These are phyloP conservation scores for Rhyzopertha dominica DNA, from an alignment of 1,140 invertebrate genomes.

Conservation along the genomic window DNA sequence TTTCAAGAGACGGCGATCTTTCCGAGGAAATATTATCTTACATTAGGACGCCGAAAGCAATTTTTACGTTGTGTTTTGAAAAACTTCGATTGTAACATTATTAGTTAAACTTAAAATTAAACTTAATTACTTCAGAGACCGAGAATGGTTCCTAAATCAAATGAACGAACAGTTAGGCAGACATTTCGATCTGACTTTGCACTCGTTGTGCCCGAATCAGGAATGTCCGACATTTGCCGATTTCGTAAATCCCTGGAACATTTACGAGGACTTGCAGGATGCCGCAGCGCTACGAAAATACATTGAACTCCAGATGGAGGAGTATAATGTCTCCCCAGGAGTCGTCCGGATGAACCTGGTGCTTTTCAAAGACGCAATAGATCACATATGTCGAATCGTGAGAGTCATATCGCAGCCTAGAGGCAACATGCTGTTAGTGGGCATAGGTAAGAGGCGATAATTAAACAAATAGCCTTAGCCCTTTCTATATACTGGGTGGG, in stretches of 20 bases:
- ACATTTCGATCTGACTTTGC: constrained; percentile 72
- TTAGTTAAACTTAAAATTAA: no score
- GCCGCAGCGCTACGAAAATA: constrained; percentile 55
- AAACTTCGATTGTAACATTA: no score
- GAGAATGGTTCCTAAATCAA: constrained; percentile 66
- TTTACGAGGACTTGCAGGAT: constrained; percentile 73
- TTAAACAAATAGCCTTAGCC: no score
- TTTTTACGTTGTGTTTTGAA: no score
- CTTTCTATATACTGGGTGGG: no score
- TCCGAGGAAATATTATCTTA: no score
- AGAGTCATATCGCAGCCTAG: constrained; percentile 77
- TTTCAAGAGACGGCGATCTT: no score
- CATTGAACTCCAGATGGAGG: constrained; percentile 64
- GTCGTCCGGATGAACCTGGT: constrained; percentile 73
- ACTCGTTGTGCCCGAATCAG: constrained; percentile 73
- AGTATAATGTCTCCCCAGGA: constrained; percentile 73
- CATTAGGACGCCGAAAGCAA: no score
- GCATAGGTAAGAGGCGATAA: constrained; percentile 67
- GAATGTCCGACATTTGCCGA: constrained; percentile 70
- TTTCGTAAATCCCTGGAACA: constrained; percentile 68
- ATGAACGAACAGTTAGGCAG: constrained; percentile 66
- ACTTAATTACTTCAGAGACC: constrained; percentile 57
- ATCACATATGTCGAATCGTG: constrained; percentile 74
- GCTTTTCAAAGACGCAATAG: constrained; percentile 77
- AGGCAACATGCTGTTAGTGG: constrained; percentile 78